Conservation (phyloP, 1,140 invertebrate species). For the Phenacoccus solenopsis region DNA sequence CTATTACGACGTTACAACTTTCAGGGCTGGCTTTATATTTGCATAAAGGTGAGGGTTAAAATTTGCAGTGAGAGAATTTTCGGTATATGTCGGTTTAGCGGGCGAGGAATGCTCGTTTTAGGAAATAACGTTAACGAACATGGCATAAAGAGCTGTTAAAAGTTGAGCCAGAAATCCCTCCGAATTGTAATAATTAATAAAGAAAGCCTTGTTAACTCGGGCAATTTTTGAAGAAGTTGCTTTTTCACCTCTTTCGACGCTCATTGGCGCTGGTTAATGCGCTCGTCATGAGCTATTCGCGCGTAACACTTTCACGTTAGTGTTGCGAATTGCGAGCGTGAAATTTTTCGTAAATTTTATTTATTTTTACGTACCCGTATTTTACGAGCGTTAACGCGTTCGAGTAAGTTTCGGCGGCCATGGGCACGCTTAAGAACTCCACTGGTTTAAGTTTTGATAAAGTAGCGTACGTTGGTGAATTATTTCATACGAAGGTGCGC, state of each 20-base stretch:
- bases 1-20: not conserved
- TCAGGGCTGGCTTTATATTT: not conserved
- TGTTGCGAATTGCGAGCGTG: no score
- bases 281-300: not conserved
- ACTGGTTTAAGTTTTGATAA: no score
- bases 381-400: no score
- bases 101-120: not conserved
- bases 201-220: not conserved
- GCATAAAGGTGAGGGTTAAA: not conserved
- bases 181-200: constrained; percentile 3
- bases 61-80: not conserved
- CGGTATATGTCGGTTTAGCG: not conserved
- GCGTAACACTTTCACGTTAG: not conserved
- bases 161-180: not conserved
- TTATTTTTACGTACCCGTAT: not conserved
- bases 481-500: no score
- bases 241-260: not conserved
- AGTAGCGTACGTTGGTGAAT: no score
- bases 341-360: not conserved
- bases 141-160: not conserved
- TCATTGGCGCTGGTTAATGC: not conserved
- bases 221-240: constrained; percentile 1
- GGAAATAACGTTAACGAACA: not conserved
- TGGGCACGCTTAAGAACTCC: no score
- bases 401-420: no score